phyloP scores from a whole-genome alignment of 2,113 vertebrate genomes.

The Lynx canadensis region DNA sequence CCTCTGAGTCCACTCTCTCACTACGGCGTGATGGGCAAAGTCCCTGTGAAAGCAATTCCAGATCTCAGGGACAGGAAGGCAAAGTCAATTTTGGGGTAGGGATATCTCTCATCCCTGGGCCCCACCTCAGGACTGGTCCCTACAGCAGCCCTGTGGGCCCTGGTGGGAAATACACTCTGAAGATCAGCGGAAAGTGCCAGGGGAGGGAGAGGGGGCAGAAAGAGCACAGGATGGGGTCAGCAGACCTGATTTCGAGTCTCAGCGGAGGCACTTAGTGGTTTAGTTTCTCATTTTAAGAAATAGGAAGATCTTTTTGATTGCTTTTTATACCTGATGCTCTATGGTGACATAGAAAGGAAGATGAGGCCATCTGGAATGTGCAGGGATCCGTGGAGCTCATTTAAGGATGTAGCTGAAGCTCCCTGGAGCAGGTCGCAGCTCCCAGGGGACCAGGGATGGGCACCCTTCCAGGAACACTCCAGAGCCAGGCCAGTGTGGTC shows the following conservation, averaged over 20 bases:
- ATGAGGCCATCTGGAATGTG: not conserved
- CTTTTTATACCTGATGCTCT: not conserved
- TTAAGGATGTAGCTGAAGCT: not conserved
- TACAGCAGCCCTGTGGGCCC: not conserved
- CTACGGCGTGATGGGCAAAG: rapidly evolving
- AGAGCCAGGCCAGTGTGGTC: not conserved
- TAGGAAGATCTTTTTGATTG: not conserved
- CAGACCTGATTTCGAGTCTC: not conserved
- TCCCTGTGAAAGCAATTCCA: not conserved
- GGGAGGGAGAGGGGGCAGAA: not conserved
- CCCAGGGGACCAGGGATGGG: not conserved
- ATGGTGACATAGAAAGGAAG: not conserved
- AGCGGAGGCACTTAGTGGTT: not conserved
- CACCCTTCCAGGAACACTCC: not conserved
- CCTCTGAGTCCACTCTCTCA: not conserved
- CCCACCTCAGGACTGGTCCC: not conserved
- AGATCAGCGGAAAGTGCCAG: not conserved
- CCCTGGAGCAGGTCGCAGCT: not conserved
- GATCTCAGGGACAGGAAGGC: not conserved
- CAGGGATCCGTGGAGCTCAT: not conserved
- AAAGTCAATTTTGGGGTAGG: not conserved
- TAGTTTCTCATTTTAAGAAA: not conserved
- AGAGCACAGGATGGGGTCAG: not conserved
- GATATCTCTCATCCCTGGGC: not conserved
- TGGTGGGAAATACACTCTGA: not conserved